Base-by-base conservation (phyloP, 2,797 vertebrate genomes). In the Uromys caudimaculatus region DNA sequence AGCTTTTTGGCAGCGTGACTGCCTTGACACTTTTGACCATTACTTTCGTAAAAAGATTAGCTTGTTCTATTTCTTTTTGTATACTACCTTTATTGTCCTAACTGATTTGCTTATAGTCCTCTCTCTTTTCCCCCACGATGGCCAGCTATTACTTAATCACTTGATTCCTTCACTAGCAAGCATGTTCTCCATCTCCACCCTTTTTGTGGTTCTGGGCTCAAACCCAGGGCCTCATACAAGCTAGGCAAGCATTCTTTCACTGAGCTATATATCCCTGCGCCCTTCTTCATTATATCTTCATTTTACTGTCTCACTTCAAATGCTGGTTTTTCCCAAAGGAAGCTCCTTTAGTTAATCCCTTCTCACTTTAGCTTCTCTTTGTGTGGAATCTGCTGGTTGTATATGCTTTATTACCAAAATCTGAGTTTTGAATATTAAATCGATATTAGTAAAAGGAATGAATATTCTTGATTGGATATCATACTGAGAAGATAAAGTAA, bases 341-440 rank as follows among this genome's bases (percentile, higher is more conserved):
- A 71, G 4, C 16, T 89, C 38, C 23, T 9, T 92, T 90, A 86
- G 32, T 93, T 67, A 79, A 52, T 32, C 14, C 32, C 77, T 10
- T 94, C 47, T 54, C 17, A 44, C 50, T 73, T 89, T 89, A 32
- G 16, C 58, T 4, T 62, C 19, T 93, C 50, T 93, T 90, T 86
- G 67, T 91, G 84, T 76, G 50, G 19, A 79, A 76, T 89, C 60
- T 91, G 6, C 19, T 95, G 76, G 29, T 94, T 52, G 64, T 56
- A 27, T 35, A 54, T 90, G 35, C 84, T 84, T 93, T 92, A 60
- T 79, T 96, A 81, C 19, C 50, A 93, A 94, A 97, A 71, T 83
- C 56, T 84, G 41, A 96, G 50, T 52, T 27, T 79, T 87, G 88
- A 38, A 69, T 89, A 81, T 29, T 97, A 90, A 95, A 35, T 41